These are phyloP conservation scores for Torymus auratus DNA, from an alignment of 2,888 invertebrate genomes.

Conservation along the genomic window DNA sequence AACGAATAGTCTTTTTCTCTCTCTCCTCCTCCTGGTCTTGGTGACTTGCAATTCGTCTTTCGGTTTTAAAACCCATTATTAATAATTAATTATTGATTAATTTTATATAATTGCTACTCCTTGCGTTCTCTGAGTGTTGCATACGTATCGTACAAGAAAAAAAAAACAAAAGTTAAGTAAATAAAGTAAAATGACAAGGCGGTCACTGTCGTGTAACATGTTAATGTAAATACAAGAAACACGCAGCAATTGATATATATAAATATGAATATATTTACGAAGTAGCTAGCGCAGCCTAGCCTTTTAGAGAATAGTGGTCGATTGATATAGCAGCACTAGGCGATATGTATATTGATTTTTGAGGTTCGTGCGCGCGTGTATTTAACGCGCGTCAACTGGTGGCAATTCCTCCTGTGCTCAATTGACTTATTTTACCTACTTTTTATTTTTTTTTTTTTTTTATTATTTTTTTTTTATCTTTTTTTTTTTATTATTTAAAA, in stretches of 20 bases:
- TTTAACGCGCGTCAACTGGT: slow-evolving; percentile 55
- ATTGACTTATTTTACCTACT: slow-evolving; percentile 48
- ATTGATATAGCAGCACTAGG: slow-evolving; percentile 57
- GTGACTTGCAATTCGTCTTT: slow-evolving; percentile 56
- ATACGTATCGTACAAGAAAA: slow-evolving; percentile 56
- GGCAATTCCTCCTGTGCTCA: slow-evolving; percentile 59
- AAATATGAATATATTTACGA: slow-evolving; percentile 57
- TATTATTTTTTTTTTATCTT: slow-evolving; percentile 33
- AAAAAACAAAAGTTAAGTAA: slow-evolving; percentile 37
- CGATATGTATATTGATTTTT: slow-evolving; percentile 60
- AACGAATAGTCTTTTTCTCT: background rate
- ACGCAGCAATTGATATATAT: slow-evolving; percentile 59
- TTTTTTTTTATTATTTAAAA: slow-evolving; percentile 46
- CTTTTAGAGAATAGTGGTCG: slow-evolving; percentile 56
- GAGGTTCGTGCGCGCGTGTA: slow-evolving; percentile 50
- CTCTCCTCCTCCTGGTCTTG: slow-evolving; percentile 36
- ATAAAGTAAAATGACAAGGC: slow-evolving; percentile 53
- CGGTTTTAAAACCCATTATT: slow-evolving; percentile 49
- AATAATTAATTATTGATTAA: slow-evolving; percentile 46
- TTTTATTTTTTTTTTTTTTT: slow-evolving; percentile 36
- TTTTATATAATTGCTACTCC: slow-evolving; percentile 54
- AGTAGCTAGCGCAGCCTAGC: slow-evolving; percentile 59
- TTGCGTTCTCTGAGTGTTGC: slow-evolving; percentile 59
- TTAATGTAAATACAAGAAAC: slow-evolving; percentile 59
- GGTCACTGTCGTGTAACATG: slow-evolving; percentile 58